Evolutionary conservation across 2,888 invertebrate species (phyloP).

Genomic region (Rhamnusium bicolor): DNA sequence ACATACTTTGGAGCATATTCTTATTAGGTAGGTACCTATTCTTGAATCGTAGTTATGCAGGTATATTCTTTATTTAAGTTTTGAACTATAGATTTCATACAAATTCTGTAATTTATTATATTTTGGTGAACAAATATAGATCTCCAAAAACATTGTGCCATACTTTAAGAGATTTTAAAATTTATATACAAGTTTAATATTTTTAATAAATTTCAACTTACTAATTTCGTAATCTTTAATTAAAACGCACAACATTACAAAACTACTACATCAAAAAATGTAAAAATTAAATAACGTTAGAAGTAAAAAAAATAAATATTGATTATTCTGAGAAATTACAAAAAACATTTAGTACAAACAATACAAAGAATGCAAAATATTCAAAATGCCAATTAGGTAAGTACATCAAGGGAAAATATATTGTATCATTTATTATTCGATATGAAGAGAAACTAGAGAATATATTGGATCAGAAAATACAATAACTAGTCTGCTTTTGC

Average conservation of each 20-base stretch:
- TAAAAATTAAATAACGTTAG: not conserved
- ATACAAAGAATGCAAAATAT: conserved; percentile 28
- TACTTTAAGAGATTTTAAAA: not conserved
- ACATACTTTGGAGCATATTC: too few species aligned
- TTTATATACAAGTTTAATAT: not conserved
- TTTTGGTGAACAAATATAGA: too few species aligned
- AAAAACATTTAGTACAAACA: conserved; percentile 22
- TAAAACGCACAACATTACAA: not conserved
- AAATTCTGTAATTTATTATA: too few species aligned
- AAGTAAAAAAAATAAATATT: not conserved
- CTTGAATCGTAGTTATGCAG: too few species aligned
- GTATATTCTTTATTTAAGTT: too few species aligned
- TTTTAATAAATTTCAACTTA: too few species aligned
- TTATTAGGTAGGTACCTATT: too few species aligned
- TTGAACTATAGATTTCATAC: too few species aligned
- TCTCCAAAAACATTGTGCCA: not conserved
- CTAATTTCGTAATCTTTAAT: not conserved
- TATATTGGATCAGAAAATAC: too few species aligned
- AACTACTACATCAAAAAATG: not conserved
- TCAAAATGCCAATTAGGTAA: conserved; percentile 6
- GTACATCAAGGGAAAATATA: conserved; percentile 3
- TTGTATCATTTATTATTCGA: too few species aligned
- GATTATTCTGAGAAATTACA: not conserved
- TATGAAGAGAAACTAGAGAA: too few species aligned
- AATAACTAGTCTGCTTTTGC: too few species aligned